Percentiles rank a stretch among this genome's conserved stretches.
Evolutionary conservation across 2,113 vertebrate species (phyloP).

Genomic region (Parotia lawesii): DNA sequence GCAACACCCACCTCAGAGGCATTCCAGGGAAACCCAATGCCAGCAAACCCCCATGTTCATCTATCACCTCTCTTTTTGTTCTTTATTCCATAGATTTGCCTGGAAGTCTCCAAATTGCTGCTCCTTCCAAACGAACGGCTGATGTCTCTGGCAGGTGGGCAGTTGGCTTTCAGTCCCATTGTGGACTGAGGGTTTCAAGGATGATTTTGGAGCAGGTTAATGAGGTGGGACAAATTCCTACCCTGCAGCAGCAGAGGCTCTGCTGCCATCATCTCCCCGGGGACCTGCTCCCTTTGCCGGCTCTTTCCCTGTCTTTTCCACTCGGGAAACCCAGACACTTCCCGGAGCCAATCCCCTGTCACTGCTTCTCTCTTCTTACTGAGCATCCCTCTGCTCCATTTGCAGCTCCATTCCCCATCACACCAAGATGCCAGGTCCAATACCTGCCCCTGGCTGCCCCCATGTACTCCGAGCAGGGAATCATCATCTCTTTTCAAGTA

Average conservation of each 20-base stretch:
- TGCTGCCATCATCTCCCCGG: fast-evolving
- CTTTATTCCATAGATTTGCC: background rate
- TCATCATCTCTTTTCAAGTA: slow-evolving; percentile 44
- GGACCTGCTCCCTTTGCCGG: fast-evolving
- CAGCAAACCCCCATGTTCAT: fast-evolving
- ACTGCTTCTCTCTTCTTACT: background rate
- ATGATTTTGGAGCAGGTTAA: background rate
- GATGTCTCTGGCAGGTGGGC: slow-evolving; percentile 33
- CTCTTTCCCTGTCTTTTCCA: background rate
- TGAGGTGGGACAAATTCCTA: background rate
- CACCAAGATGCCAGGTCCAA: background rate
- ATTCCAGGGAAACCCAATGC: fast-evolving
- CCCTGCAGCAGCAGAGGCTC: background rate
- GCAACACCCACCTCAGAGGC: background rate
- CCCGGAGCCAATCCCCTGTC: fast-evolving
- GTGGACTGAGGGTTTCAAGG: background rate
- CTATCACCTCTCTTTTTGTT: background rate
- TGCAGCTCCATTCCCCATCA: slow-evolving; percentile 33
- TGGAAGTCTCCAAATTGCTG: slow-evolving; percentile 31
- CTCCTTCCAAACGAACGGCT: background rate
- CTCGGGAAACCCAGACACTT: fast-evolving
- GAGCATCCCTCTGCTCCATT: background rate
- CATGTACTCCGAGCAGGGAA: slow-evolving; percentile 17
- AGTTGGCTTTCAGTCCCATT: fast-evolving
- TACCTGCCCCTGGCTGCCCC: slow-evolving; percentile 51